Evolutionary conservation across 2,888 invertebrate genomes (phyloP), one percentile per base, ranked within the genome.

Genomic region (Platynereis dumerilii): DNA sequence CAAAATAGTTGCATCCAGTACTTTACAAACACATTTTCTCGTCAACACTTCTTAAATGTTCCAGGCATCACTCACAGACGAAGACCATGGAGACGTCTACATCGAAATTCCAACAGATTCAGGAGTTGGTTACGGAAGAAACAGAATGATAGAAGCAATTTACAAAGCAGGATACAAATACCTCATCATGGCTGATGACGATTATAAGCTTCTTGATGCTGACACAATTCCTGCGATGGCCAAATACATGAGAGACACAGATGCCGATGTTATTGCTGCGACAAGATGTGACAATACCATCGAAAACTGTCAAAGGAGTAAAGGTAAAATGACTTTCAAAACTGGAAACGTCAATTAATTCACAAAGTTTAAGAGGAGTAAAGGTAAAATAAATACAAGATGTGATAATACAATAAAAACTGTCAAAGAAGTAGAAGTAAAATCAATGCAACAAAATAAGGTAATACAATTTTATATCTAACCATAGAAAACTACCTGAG

Each of bases 141-240:
- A 48, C 22, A 5, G 22, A n/a, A n/a, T 48, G 48, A 22, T 48
- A 5, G 48, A 48, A 48, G 48, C 48, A 48, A 22, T 48, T 5
- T 48, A 48, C 22, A 22, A 48, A 22, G 48, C 10, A 20, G 48
- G 48, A 48, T 48, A 20, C 22, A 22, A 48, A 22, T 48, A 48
- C 48, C n/a, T 48, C 22, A 22, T 48, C 17, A 48, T 48, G 48
- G n/a, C 48, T 5, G 22, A n/a, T 48, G 48, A 48, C 22, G 48
- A 48, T 7, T 48, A 48, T n/a, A 48, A 22, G n/a, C n/a, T 48
- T 3, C n/a, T 48, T 5, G n/a, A n/a, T 7, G 7, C 48, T 10
- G 48, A 48, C 22, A 48, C 48, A 7, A 48, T 48, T 10, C 20
- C 48, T 22, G 17, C 22, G 10, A 48, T 48, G 48, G 48, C 48